Conservation (phyloP, 2,888 invertebrate species). For the Oligia strigilis region DNA sequence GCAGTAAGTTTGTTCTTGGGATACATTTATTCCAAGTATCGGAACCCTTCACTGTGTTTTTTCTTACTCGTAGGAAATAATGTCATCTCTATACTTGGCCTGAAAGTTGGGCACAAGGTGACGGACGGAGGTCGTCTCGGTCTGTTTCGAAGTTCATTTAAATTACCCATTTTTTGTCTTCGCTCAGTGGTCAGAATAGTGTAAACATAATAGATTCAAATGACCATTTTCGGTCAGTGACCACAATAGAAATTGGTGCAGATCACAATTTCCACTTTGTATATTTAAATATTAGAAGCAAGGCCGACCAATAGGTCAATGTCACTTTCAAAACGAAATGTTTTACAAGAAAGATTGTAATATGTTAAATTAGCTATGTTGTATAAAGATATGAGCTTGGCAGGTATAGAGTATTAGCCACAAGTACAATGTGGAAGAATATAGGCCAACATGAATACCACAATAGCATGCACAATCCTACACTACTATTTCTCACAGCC, state of each 20-base stretch:
- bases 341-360: not conserved
- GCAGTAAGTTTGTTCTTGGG: too few relatives aligned
- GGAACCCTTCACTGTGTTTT: not conserved
- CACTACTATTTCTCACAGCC: slow-evolving; percentile 48
- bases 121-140: slow-evolving; percentile 72
- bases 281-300: slow-evolving; percentile 17
- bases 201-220: slow-evolving; percentile 46
- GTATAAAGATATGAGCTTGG: not conserved
- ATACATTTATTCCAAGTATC: too few relatives aligned
- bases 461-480: slow-evolving; percentile 42
- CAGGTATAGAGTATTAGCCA: not conserved
- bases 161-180: slow-evolving; percentile 59
- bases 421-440: slow-evolving; percentile 14
- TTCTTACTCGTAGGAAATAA: slow-evolving; percentile 11
- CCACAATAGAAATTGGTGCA: slow-evolving; percentile 49
- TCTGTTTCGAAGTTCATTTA: slow-evolving; percentile 70
- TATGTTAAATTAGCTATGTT: not conserved
- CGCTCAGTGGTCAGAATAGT: slow-evolving; percentile 62
- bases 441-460: slow-evolving; percentile 28
- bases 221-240: slow-evolving; percentile 30
- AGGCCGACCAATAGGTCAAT: slow-evolving; percentile 34
- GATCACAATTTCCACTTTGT: slow-evolving; percentile 24
- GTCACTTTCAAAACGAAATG: slow-evolving; percentile 10
- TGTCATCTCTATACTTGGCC: slow-evolving; percentile 58
- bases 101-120: slow-evolving; percentile 68